Percentiles rank a stretch among this genome's conserved stretches.
Conservation (phyloP, 2,797 vertebrate species). For the Protosalanx chinensis region DNA sequence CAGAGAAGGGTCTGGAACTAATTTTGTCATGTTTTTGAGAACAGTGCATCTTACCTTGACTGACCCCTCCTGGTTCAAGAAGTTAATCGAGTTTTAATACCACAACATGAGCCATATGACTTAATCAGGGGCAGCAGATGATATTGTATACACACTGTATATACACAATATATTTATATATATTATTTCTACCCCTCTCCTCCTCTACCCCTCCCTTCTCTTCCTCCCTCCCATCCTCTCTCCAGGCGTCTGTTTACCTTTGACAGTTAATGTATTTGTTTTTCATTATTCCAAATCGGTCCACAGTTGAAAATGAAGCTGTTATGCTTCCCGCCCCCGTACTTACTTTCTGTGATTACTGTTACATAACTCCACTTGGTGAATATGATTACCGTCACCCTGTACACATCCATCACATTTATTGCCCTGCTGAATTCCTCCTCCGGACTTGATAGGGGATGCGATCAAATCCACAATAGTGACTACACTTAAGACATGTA, state of each 20-base stretch:
- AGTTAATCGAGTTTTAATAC: slow-evolving; percentile 6
- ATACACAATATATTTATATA: too few relatives aligned
- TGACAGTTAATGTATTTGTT: not conserved
- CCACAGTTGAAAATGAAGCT: not conserved
- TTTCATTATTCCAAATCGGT: not conserved
- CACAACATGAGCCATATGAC: not conserved
- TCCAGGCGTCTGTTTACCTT: not conserved
- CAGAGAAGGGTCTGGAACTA: slow-evolving; percentile 18
- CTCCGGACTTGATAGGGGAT: not conserved
- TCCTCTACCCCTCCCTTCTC: too few relatives aligned
- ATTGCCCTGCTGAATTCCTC: not conserved
- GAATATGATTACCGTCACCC: not conserved
- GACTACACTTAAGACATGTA: too few relatives aligned
- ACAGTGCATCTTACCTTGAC: not conserved
- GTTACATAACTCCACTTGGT: not conserved
- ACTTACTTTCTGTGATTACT: not conserved
- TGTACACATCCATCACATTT: not conserved
- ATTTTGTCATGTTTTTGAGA: slow-evolving; percentile 15
- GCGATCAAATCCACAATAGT: not conserved
- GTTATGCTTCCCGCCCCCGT: not conserved
- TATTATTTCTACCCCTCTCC: too few relatives aligned
- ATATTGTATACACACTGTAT: too few relatives aligned
- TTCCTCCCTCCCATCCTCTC: not conserved
- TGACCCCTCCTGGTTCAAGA: not conserved
- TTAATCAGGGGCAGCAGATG: not conserved